Conservation (phyloP, 2,113 vertebrate species). For the Semnornis frantzii region DNA sequence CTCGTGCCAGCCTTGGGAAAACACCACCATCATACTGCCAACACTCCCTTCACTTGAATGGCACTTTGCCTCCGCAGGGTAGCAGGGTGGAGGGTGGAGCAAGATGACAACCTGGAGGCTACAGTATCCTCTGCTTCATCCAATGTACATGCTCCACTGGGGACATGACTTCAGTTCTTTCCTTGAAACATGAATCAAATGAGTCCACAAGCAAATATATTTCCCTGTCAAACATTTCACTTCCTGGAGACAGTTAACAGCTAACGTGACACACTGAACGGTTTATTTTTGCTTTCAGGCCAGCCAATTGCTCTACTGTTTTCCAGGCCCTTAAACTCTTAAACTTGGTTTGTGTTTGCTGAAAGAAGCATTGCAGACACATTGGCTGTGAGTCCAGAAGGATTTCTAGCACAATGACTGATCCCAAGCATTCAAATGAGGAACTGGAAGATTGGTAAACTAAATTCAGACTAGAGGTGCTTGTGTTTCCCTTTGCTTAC, state of each 20-base stretch:
- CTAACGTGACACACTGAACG: not conserved
- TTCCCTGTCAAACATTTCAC: slow-evolving; percentile 57
- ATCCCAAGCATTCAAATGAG: not conserved
- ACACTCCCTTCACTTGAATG: not conserved
- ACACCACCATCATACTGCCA: rapidly evolving
- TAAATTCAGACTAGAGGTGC: not conserved
- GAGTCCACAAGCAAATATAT: slow-evolving; percentile 45
- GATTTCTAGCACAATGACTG: not conserved
- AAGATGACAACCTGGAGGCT: not conserved
- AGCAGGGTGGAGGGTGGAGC: not conserved
- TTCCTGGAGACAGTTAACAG: slow-evolving; percentile 54
- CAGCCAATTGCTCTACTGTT: not conserved
- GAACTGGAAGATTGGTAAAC: not conserved
- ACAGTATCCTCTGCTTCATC: not conserved
- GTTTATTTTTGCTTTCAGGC: slow-evolving; percentile 40
- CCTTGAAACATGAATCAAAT: slow-evolving; percentile 56
- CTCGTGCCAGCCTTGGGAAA: not conserved
- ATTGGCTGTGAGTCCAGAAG: not conserved
- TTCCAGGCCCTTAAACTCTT: slow-evolving; percentile 34
- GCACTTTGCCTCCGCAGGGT: not conserved
- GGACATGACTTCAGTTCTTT: slow-evolving; percentile 56
- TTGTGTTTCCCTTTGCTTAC: not conserved
- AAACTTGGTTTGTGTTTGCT: slow-evolving; percentile 30
- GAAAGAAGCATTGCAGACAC: slow-evolving; percentile 30
- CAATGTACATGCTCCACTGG: not conserved